Percentiles rank a stretch among this genome's conserved stretches.
Conservation (phyloP, 2,797 vertebrate genomes). For the Oreonectes daqikongensis region DNA sequence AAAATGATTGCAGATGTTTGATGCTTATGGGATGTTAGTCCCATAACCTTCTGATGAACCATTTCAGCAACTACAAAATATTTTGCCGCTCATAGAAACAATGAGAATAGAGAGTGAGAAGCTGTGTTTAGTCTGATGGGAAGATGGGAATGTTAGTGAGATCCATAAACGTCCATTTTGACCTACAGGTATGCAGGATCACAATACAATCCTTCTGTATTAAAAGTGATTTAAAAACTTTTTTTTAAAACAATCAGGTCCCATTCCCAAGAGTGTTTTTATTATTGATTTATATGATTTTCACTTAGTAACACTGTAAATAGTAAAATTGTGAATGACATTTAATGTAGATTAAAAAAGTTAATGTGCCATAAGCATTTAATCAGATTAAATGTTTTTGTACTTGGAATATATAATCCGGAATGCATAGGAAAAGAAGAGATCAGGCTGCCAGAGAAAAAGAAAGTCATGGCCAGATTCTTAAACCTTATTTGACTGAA, state of each 20-base stretch:
- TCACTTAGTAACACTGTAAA: too few species aligned
- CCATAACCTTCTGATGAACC: constrained; percentile 3
- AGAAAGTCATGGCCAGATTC: neutral
- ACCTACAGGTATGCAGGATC: neutral
- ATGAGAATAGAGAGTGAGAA: neutral
- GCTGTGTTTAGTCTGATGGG: neutral
- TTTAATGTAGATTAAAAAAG: neutral
- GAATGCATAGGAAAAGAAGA: neutral
- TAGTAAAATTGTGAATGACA: neutral
- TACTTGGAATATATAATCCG: neutral
- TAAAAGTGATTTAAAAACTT: neutral
- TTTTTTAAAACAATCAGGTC: neutral
- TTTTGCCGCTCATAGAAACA: neutral
- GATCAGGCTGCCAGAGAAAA: neutral
- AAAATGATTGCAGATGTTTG: constrained; percentile 27
- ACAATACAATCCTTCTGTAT: neutral
- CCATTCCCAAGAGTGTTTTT: neutral
- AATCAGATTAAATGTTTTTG: neutral
- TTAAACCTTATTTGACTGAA: neutral
- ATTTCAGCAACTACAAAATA: neutral
- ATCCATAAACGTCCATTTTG: neutral
- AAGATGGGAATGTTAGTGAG: neutral
- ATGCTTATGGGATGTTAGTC: constrained; percentile 9
- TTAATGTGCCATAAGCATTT: neutral
- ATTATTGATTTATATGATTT: too few species aligned